Evolutionary conservation across 2,797 vertebrate species (phyloP).

Genomic region (Alosa sapidissima): DNA sequence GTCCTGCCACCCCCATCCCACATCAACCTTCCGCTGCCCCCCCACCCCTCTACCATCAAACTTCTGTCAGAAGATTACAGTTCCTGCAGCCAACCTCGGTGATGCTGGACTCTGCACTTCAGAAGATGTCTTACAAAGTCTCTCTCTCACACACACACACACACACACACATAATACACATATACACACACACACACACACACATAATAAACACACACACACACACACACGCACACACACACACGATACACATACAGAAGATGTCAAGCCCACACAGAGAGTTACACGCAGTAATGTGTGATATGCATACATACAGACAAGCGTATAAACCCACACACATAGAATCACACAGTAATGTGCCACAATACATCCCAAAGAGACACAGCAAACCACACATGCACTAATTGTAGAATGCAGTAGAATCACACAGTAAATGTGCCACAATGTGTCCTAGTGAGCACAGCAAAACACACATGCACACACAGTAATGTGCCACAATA

Average conservation of each 20-base stretch:
- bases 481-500: too few species aligned
- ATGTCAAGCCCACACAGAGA: too few species aligned
- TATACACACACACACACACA: background rate
- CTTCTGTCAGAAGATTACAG: conserved; percentile 5
- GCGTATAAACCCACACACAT: background rate
- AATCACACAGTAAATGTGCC: too few species aligned
- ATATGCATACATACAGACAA: background rate
- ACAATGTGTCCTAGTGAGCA: too few species aligned
- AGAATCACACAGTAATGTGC: too few species aligned
- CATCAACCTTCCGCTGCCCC: background rate
- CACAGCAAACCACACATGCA: too few species aligned
- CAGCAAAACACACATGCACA: too few species aligned
- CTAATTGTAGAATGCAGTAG: too few species aligned
- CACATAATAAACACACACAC: too few species aligned
- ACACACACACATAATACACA: background rate
- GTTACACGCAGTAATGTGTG: too few species aligned
- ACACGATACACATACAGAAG: too few species aligned
- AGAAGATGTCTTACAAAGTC: background rate
- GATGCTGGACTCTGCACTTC: background rate
- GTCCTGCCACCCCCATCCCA: background rate
- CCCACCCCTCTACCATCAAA: background rate
- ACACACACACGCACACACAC: background rate
- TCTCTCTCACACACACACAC: background rate
- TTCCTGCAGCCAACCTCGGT: background rate
- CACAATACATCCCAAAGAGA: too few species aligned